phyloP scores from a whole-genome alignment of 2,888 invertebrate species.

The Deroplatys truncata region DNA sequence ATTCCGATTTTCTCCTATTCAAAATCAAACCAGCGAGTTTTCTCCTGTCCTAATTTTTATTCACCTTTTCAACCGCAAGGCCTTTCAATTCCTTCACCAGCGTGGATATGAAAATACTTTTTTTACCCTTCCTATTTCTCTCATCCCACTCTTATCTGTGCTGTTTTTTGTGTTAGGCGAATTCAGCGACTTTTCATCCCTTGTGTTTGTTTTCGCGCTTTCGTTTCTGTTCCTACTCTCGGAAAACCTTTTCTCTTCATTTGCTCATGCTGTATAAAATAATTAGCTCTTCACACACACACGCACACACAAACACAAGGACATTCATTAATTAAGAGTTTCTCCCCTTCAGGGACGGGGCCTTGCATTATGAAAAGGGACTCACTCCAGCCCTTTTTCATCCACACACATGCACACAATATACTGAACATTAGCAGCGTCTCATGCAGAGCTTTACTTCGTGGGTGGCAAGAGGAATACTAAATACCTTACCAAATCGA shows the following conservation, averaged over 20 bases:
- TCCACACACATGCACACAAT: neutral
- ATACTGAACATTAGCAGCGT: no score
- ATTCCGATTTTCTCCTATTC: neutral
- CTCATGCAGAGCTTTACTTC: no score
- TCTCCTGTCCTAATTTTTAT: neutral
- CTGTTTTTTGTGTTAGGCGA: neutral
- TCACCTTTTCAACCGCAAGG: neutral
- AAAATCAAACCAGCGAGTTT: neutral
- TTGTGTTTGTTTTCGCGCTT: neutral
- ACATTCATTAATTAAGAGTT: conserved; percentile 10
- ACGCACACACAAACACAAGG: neutral
- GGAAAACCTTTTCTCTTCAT: neutral
- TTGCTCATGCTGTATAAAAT: neutral
- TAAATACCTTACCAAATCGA: neutral
- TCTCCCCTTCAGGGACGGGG: neutral
- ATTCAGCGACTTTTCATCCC: neutral
- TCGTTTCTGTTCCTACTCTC: neutral
- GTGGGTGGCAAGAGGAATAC: neutral
- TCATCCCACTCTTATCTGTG: neutral
- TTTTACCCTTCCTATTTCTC: neutral
- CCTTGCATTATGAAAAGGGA: neutral
- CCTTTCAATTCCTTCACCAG: neutral
- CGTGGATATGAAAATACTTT: neutral
- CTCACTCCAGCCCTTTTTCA: neutral
- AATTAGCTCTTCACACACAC: neutral